phyloP scores from a whole-genome alignment of 2,113 vertebrate species.

The Dasyurus viverrinus region DNA sequence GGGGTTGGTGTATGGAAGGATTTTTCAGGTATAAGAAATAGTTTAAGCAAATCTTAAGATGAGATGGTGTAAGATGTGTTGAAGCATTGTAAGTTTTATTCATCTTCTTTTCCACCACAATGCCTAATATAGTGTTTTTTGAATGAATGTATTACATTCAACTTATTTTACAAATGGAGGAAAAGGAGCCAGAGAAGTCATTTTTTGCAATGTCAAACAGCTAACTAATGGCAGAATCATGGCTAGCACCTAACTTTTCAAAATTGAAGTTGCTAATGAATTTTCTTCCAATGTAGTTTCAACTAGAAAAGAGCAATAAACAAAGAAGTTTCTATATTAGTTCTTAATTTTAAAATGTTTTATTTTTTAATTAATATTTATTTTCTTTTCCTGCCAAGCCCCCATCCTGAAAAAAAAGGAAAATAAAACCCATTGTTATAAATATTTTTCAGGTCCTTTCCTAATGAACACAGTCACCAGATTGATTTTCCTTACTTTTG shows the following conservation, averaged over 20 bases:
- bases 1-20: no score
- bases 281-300: conserved; percentile 22
- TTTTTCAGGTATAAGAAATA: background rate
- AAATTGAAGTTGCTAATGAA: conserved; percentile 27
- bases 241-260: conserved; percentile 11
- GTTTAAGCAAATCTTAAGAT: background rate
- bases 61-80: background rate
- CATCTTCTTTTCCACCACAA: background rate
- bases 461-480: background rate
- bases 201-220: background rate
- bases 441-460: conserved; percentile 37
- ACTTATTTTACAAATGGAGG: conserved; percentile 8
- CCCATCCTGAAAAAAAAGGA: background rate
- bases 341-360: background rate
- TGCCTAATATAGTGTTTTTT: background rate
- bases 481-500: background rate
- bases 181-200: conserved; percentile 23
- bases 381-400: background rate
- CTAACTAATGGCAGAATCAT: background rate
- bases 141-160: background rate
- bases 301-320: conserved; percentile 19
- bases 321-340: conserved; percentile 20
- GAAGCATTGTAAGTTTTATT: background rate
- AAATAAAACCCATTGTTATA: background rate
- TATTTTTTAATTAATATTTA: background rate